Percentiles rank a stretch among this genome's conserved stretches.
Conservation (phyloP, 37 sponge, comb jelly and placozoan species). For the Agelas oroides region DNA sequence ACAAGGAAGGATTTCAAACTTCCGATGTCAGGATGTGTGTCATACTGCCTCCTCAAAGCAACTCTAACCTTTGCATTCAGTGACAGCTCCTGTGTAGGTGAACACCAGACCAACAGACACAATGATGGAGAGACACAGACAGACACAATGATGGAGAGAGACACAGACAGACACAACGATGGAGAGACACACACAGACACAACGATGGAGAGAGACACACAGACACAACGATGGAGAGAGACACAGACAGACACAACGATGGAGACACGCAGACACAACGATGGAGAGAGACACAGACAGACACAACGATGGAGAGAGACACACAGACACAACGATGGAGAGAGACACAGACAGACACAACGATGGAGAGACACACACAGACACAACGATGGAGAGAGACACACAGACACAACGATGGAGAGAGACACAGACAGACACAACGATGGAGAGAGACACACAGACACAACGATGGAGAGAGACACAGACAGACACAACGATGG, state of each 20-base stretch:
- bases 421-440: not conserved
- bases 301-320: not conserved
- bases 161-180: not conserved
- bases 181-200: not conserved
- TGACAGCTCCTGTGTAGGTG: constrained; percentile 11
- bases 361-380: not conserved
- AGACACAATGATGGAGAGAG: not conserved
- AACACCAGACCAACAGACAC: not conserved
- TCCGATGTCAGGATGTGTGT: constrained; percentile 3
- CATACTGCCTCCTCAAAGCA: constrained; percentile 5
- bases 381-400: not conserved
- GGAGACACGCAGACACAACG: not conserved
- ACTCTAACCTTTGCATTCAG: constrained; percentile 7
- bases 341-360: not conserved
- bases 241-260: not conserved
- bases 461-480: not conserved
- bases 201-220: not conserved
- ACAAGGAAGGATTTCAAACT: constrained; percentile 47
- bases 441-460: not conserved
- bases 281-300: not conserved
- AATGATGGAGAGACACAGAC: not conserved
- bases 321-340: not conserved
- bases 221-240: not conserved
- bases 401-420: not conserved
- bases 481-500: not conserved